Percentiles rank a stretch among this genome's conserved stretches.
Evolutionary conservation across 2,113 vertebrate species (phyloP).

Genomic region (Mellivora capensis): DNA sequence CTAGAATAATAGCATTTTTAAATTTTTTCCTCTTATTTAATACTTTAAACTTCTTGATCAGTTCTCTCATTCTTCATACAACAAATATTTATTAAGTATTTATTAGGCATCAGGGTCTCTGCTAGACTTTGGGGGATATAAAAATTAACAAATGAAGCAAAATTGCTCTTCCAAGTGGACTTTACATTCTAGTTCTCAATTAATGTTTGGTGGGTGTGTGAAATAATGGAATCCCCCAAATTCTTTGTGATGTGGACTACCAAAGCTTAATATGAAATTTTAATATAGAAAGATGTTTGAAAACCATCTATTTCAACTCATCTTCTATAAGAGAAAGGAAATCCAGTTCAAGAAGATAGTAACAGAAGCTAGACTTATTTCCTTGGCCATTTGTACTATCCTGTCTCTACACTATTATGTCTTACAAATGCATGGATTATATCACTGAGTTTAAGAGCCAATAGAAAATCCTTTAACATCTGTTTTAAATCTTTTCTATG

Average conservation of each 20-base stretch:
- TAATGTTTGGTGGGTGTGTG: background rate
- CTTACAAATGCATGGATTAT: background rate
- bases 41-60: background rate
- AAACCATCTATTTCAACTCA: background rate
- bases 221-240: background rate
- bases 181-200: background rate
- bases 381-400: background rate
- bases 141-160: background rate
- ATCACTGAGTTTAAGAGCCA: background rate
- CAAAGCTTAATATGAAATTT: background rate
- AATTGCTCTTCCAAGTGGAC: background rate
- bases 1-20: background rate
- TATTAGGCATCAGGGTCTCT: background rate
- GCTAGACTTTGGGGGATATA: background rate
- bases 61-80: background rate
- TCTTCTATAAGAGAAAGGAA: background rate
- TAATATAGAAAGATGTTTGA: background rate
- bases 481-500: background rate
- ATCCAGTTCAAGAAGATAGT: background rate
- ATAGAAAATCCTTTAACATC: background rate
- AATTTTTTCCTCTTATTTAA: background rate
- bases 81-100: background rate
- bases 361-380: rapidly evolving
- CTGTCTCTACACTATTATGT: background rate
- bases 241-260: background rate